A percentile compares a stretch with the other conserved stretches of the same genome.
phyloP scores from a whole-genome alignment of 2,888 invertebrate genomes.

The Agrochola lychnidis region DNA sequence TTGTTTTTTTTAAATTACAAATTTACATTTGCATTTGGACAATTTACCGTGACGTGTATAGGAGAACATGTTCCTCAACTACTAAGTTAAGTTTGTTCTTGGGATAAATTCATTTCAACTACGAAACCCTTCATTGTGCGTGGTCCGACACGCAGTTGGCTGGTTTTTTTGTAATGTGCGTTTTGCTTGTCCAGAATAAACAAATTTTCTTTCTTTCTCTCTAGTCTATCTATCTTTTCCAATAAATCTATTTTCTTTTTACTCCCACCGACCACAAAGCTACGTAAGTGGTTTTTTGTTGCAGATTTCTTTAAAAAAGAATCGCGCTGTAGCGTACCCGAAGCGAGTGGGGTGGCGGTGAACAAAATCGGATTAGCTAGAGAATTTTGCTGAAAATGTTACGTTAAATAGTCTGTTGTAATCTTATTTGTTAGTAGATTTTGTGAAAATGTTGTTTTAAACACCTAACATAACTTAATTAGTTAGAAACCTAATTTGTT shows the following conservation, averaged over 20 bases:
- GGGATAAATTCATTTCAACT: too few species aligned
- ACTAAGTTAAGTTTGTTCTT: too few species aligned
- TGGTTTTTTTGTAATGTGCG: not conserved
- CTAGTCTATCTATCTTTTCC: not conserved
- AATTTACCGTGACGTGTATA: too few species aligned
- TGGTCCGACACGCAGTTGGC: too few species aligned
- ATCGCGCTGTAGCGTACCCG: not conserved
- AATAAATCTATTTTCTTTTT: constrained; percentile 1
- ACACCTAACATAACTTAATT: not conserved
- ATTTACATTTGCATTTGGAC: too few species aligned
- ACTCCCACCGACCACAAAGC: not conserved
- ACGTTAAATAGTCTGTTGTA: constrained; percentile 21
- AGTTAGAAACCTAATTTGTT: too few species aligned
- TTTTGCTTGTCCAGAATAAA: not conserved
- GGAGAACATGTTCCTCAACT: too few species aligned
- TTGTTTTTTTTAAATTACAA: too few species aligned
- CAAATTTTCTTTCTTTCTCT: not conserved
- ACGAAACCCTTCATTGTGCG: too few species aligned
- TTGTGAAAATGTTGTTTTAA: constrained; percentile 15
- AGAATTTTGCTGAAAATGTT: constrained; percentile 27
- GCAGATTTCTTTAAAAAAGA: constrained; percentile 20
- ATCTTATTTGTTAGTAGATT: constrained; percentile 25
- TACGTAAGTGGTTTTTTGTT: constrained; percentile 20
- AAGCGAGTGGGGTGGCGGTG: constrained; percentile 3
- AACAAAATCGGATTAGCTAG: constrained; percentile 49